phyloP scores from a whole-genome alignment of 37 sponge, comb jelly and placozoan species.

The Oopsacas minuta region DNA sequence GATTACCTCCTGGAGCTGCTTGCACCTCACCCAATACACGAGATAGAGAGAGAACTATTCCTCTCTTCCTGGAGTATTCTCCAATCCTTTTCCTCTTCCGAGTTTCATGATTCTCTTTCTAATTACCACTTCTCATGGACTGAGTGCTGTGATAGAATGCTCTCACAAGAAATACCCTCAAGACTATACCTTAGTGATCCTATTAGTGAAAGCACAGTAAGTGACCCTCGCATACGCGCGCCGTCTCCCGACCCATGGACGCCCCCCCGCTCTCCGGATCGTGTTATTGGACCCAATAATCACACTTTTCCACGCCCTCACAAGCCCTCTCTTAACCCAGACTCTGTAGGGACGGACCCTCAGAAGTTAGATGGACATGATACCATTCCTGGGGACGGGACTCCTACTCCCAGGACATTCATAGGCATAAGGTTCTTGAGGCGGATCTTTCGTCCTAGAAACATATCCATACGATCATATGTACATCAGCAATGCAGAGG shows the following conservation, averaged over 20 bases:
- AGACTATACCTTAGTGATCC: not conserved
- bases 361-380: not conserved
- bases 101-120: not conserved
- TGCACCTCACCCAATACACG: not conserved
- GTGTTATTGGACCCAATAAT: not conserved
- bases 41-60: not conserved
- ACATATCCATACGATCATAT: not conserved
- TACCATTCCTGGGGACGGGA: not conserved
- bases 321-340: not conserved
- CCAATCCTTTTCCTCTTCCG: not conserved
- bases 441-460: not conserved
- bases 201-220: not conserved
- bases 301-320: conserved; percentile 1
- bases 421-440: not conserved
- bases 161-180: not conserved
- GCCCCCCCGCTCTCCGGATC: not conserved
- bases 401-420: not conserved
- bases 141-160: not conserved
- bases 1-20: not conserved
- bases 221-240: not conserved
- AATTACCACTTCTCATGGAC: not conserved
- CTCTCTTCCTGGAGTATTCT: not conserved
- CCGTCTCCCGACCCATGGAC: conserved; percentile 11
- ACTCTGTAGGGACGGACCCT: not conserved
- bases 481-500: not conserved